Evolutionary conservation across 2,113 vertebrate species (phyloP).

Genomic region (Rhineura floridana): DNA sequence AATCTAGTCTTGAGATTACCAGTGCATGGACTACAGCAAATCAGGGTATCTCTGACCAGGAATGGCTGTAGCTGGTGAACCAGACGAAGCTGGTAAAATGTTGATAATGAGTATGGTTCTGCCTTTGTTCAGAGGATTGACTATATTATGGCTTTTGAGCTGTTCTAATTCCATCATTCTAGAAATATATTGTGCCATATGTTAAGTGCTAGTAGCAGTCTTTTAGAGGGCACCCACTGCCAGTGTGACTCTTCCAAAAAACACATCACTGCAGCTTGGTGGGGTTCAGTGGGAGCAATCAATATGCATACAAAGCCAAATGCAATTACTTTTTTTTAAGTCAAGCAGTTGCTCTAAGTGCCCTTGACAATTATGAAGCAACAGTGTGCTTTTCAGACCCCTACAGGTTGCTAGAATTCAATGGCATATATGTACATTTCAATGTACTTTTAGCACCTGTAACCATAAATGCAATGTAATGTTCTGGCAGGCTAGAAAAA

Average conservation of each 20-base stretch:
- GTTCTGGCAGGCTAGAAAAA: neutral
- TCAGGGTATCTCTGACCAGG: no score
- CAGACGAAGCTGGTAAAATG: no score
- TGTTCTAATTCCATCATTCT: neutral
- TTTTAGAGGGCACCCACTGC: neutral
- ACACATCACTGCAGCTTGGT: neutral
- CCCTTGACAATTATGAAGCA: neutral
- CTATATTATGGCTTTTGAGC: neutral
- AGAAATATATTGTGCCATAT: neutral
- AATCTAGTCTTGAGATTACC: no score
- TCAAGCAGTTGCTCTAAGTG: neutral
- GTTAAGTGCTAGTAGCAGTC: neutral
- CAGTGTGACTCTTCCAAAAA: neutral
- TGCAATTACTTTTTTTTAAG: neutral
- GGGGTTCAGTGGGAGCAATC: neutral
- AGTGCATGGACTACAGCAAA: no score
- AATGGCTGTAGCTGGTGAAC: no score
- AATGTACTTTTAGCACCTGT: neutral
- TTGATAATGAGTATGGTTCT: no score
- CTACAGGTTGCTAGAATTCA: neutral
- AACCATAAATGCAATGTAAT: neutral
- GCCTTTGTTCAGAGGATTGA: neutral
- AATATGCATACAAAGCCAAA: neutral
- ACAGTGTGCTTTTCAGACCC: no score
- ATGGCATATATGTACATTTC: neutral